A percentile compares a stretch with the other conserved stretches of the same genome.
phyloP scores from a whole-genome alignment of 2,888 invertebrate species.

The Pristionchus mayeri region DNA sequence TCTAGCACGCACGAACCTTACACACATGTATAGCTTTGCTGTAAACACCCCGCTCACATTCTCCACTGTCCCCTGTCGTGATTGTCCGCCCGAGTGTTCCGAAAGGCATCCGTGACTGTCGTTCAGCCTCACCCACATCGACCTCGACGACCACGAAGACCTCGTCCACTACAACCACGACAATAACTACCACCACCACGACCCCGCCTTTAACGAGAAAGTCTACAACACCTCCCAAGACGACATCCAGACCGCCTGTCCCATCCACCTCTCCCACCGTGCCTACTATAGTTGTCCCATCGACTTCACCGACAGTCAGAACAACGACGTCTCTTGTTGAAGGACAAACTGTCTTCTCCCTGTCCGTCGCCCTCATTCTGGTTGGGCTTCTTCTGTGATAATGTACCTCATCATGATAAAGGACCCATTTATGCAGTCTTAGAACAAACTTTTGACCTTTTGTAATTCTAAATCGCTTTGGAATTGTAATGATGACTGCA shows the following conservation, averaged over 20 bases:
- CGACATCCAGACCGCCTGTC: not conserved
- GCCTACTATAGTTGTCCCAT: not conserved
- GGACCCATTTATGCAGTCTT: constrained; percentile 19
- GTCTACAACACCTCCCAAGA: not conserved
- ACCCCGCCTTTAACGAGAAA: not conserved
- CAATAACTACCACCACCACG: not conserved
- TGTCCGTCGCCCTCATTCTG: constrained; percentile 1
- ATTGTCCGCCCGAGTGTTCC: no score
- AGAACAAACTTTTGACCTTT: not conserved
- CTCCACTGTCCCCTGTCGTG: no score
- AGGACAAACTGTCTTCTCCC: not conserved
- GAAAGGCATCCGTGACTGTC: not conserved
- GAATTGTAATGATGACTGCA: constrained; percentile 33
- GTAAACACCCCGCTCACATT: no score
- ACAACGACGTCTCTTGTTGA: not conserved
- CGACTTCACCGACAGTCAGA: not conserved
- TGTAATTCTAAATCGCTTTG: not conserved
- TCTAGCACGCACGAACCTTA: no score
- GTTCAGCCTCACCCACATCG: not conserved
- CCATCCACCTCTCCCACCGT: no score
- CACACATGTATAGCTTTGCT: no score
- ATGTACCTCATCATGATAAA: not conserved
- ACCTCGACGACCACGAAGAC: not conserved
- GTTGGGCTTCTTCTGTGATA: not conserved
- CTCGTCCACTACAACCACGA: not conserved